A percentile compares a stretch with the other conserved stretches of the same genome.
These are phyloP conservation scores for Tipula helvola DNA, from an alignment of 2,888 invertebrate species.

Conservation along the genomic window DNA sequence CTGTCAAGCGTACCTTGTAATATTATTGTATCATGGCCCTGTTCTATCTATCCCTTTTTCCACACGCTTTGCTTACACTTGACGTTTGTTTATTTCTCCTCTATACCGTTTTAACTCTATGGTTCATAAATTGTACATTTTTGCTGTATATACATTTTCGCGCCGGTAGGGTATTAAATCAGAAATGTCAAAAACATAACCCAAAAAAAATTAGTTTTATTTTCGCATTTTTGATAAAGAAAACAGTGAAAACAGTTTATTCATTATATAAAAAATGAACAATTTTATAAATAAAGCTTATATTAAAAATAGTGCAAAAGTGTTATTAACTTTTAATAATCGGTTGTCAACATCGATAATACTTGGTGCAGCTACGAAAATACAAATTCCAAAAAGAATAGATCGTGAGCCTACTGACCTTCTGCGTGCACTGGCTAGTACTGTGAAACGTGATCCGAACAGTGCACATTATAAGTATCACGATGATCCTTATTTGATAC, in stretches of 20 bases:
- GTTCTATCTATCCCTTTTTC: too few species aligned
- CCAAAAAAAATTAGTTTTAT: not conserved
- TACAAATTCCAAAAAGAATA: conserved; percentile 55
- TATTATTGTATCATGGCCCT: too few species aligned
- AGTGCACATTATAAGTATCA: conserved; percentile 83
- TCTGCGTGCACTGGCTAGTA: conserved; percentile 63
- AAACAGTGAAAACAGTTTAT: not conserved
- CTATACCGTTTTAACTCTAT: too few species aligned
- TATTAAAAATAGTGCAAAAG: not conserved
- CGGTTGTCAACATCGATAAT: not conserved
- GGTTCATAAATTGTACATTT: too few species aligned
- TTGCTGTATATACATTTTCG: too few species aligned
- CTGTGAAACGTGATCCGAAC: conserved; percentile 66
- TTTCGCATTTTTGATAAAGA: not conserved
- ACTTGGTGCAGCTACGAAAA: conserved; percentile 20
- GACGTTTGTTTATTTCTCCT: too few species aligned
- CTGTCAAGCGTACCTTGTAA: too few species aligned
- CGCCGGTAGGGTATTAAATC: too few species aligned
- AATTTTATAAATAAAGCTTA: not conserved
- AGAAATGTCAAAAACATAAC: not conserved
- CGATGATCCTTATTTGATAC: conserved; percentile 82
- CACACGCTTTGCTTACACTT: too few species aligned
- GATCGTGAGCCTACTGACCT: conserved; percentile 71
- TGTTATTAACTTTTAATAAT: not conserved
- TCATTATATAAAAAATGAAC: not conserved